These are phyloP conservation scores for Cantharis lateralis DNA, from an alignment of 2,888 invertebrate species.

Conservation along the genomic window DNA sequence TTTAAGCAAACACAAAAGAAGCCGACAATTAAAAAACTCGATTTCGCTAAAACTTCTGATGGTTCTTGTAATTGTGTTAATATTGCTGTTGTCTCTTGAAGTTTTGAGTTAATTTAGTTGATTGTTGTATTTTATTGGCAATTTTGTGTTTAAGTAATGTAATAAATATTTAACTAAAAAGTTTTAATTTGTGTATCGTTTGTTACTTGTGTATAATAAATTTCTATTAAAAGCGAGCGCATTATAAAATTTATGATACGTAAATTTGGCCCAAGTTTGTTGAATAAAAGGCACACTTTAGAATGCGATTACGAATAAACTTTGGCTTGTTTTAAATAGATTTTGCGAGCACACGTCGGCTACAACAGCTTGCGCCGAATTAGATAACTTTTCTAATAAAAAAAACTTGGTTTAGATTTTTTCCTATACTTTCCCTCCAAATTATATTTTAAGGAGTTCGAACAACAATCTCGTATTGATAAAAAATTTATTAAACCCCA, in stretches of 20 bases:
- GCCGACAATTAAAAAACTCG: constrained; percentile 22
- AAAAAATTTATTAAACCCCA: not conserved
- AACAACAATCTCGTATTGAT: not conserved
- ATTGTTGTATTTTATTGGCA: constrained; percentile 19
- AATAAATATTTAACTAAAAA: constrained; percentile 2
- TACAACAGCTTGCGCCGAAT: constrained; percentile 22
- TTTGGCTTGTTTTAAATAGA: constrained; percentile 18
- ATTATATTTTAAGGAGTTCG: constrained; percentile 1
- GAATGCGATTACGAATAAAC: constrained; percentile 14
- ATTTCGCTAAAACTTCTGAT: not conserved
- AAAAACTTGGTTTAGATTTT: constrained; percentile 20
- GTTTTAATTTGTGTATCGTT: not conserved
- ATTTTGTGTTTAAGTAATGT: not conserved
- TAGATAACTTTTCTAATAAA: constrained; percentile 22
- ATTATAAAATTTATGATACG: constrained; percentile 6
- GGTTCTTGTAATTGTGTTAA: not conserved
- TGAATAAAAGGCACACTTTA: constrained; percentile 9
- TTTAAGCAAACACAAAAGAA: constrained; percentile 11
- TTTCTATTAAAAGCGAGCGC: constrained; percentile 6
- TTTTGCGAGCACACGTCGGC: constrained; percentile 6
- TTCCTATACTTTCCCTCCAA: constrained; percentile 14
- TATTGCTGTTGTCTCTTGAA: constrained; percentile 1
- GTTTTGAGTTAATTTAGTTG: constrained; percentile 17
- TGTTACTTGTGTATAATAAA: constrained; percentile 7
- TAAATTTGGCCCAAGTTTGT: constrained; percentile 4